Base-by-base conservation (phyloP, 2,888 invertebrate species). In the Philereme vetulata region DNA sequence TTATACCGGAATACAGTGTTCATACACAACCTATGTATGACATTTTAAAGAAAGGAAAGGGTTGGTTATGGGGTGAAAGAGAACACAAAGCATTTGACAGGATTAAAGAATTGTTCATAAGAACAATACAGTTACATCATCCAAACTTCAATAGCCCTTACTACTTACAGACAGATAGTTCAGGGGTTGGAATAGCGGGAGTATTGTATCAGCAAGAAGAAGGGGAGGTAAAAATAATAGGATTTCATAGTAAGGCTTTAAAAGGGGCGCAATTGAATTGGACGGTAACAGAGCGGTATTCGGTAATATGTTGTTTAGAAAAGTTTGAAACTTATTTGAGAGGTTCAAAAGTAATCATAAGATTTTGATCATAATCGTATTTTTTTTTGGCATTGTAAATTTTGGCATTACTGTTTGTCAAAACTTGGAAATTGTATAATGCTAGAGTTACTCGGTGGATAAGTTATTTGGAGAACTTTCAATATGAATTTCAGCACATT, bases 281-380 rank as follows among this genome's bases (percentile, higher is more conserved):
- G 74, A 70, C 72, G 0, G 68, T 71, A 0, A 68, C 71, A 0
- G 72, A 75, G 48, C 65, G 70, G n/a, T 72, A 45, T n/a, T 56
- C 72, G 0, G 53, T 74, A 0, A 71, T 74, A 4, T 52, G 44
- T 48, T 67, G 68, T 33, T 55, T 74, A 10, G 33, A 58, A 11
- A 72, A 71, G 34, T 72, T 71, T 45, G 72, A 72, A 21, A 71
- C 73, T 0, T 74, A 5, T 35, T 35, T 35, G 5, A 60, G 72
- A n/a, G 72, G 74, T 0, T 7, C 60, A 0, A 67, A 67, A 33
- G 9, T 72, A 1, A 60, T 67, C 4, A 71, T 74, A 9, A 40
- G 44, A 33, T n/a, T 67, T 72, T 0, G 72, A 73, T 52, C 71
- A 75, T 34, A 68, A 73, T n/a, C n/a, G n/a, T n/a, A n/a, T n/a